These are phyloP conservation scores for Lasioglossum marginatum DNA, from an alignment of 2,888 invertebrate species.

Conservation along the genomic window DNA sequence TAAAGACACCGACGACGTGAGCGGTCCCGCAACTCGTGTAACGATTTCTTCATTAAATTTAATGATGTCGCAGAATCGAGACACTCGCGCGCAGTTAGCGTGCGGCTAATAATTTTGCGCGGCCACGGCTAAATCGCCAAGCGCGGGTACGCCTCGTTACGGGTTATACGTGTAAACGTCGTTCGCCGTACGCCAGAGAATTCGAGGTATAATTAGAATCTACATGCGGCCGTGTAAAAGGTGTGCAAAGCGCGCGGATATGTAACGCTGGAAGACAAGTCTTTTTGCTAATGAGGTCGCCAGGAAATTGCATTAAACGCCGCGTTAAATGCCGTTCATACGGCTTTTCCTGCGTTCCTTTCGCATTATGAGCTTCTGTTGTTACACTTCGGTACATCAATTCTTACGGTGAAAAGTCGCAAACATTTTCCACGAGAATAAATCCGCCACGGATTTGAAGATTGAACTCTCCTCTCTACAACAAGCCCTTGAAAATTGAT, in stretches of 20 bases:
- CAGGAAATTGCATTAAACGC: conserved; percentile 9
- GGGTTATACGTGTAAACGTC: conserved; percentile 35
- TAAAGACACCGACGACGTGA: conserved; percentile 20
- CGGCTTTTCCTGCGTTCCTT: no score
- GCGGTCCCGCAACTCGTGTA: conserved; percentile 14
- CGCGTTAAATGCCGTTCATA: no score
- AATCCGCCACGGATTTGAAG: no score
- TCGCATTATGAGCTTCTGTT: no score
- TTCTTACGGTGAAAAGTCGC: no score
- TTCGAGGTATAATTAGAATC: conserved; percentile 45
- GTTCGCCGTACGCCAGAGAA: not conserved
- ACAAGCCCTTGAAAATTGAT: no score
- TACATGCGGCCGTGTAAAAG: conserved; percentile 23
- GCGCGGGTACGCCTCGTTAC: no score
- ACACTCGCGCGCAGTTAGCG: conserved; percentile 2
- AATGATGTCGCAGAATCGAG: conserved; percentile 46
- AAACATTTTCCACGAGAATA: no score
- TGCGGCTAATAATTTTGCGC: conserved; percentile 19
- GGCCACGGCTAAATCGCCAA: not conserved
- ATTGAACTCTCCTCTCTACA: no score
- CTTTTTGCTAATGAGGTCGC: conserved; percentile 36
- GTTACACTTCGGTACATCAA: no score
- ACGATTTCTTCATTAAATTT: conserved; percentile 55
- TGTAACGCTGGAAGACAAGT: conserved; percentile 38
- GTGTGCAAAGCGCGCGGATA: not conserved